These are phyloP conservation scores for Heterohyrax brucei DNA, from an alignment of 2,797 vertebrate species.

Conservation along the genomic window DNA sequence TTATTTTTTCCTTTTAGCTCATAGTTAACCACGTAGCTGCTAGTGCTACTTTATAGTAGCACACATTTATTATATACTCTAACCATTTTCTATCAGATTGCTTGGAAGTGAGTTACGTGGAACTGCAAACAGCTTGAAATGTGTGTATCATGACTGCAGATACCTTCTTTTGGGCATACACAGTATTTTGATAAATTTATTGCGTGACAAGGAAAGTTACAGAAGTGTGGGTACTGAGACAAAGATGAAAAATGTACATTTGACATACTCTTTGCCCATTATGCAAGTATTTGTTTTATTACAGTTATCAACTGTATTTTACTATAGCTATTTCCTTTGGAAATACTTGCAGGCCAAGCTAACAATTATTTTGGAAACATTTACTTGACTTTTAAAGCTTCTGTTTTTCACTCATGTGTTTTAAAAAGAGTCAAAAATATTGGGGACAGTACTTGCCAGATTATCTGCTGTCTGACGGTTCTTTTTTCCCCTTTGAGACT, in stretches of 20 bases:
- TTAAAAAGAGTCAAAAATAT: background rate
- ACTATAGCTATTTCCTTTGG: conserved; percentile 33
- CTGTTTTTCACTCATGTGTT: background rate
- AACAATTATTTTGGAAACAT: conserved; percentile 67
- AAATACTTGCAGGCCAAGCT: background rate
- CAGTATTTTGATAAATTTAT: too few species aligned
- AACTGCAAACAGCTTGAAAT: too few species aligned
- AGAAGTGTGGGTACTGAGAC: background rate
- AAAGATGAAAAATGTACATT: too few species aligned
- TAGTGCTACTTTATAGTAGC: background rate
- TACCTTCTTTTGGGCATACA: too few species aligned
- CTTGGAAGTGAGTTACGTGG: background rate
- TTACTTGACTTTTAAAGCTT: background rate
- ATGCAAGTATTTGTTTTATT: background rate
- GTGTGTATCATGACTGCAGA: too few species aligned
- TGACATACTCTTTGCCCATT: rapidly evolving
- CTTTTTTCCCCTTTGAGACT: background rate
- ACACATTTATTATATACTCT: background rate
- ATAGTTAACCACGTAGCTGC: background rate
- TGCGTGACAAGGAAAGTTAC: background rate
- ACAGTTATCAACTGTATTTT: background rate
- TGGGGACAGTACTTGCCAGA: background rate
- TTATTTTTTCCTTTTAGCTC: background rate
- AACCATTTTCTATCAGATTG: rapidly evolving
- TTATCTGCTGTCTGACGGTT: too few species aligned